Percentiles rank a stretch among this genome's conserved stretches.
These are phyloP conservation scores for Pammene fasciana DNA, from an alignment of 2,888 invertebrate species.

Conservation along the genomic window DNA sequence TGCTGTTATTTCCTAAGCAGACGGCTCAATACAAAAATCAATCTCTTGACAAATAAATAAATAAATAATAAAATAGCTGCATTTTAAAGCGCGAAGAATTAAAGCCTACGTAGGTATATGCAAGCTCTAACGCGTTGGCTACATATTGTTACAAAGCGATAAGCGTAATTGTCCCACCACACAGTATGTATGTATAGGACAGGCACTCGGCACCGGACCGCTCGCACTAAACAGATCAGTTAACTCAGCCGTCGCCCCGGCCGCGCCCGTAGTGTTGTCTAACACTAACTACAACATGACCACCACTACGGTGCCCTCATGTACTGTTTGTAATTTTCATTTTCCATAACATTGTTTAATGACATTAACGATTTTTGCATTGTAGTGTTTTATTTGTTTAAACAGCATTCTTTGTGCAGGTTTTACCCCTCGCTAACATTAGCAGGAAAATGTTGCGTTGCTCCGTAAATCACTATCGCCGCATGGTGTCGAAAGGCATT, in stretches of 20 bases:
- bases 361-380: constrained; percentile 71
- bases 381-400: constrained; percentile 79
- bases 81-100: no score
- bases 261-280: constrained; percentile 64
- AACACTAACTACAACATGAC: constrained; percentile 58
- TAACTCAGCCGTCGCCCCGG: constrained; percentile 53
- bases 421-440: constrained; percentile 82
- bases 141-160: no score
- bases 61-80: no score
- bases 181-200: not conserved
- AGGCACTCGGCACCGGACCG: constrained; percentile 55
- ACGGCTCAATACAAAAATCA: no score
- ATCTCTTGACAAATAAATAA: no score
- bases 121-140: no score
- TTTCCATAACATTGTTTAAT: constrained; percentile 69
- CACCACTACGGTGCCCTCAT: constrained; percentile 60
- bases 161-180: constrained; percentile 1
- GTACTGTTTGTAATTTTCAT: constrained; percentile 62
- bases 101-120: not conserved
- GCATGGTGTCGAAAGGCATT: constrained; percentile 20
- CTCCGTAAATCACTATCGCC: constrained; percentile 63
- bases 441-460: constrained; percentile 83
- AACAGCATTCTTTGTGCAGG: constrained; percentile 82
- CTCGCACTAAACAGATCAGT: constrained; percentile 78
- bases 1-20: no score